Base-by-base conservation (phyloP, 1,140 invertebrate genomes). In the Macrocentrus cingulum region DNA sequence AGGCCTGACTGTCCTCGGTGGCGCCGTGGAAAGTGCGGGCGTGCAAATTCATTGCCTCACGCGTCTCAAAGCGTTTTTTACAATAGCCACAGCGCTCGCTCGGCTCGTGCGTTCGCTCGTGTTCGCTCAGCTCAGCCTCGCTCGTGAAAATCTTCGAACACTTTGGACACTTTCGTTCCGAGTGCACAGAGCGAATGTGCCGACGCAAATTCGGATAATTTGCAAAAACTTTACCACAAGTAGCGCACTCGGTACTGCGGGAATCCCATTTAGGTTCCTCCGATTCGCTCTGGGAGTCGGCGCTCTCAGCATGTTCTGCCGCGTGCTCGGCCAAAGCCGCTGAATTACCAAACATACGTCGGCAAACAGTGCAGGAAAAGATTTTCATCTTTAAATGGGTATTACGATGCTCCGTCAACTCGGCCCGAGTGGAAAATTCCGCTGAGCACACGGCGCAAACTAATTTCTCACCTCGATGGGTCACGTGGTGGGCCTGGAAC, bases 351-450 rank as follows among this genome's bases (percentile, higher is more conserved):
- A 85, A 86, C 42, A 84, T 84, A 54, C 83, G 83, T 1, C 81
- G 72, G 56, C 85, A 86, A 23, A 84, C 74, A 2, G 77, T 82
- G 53, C 85, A 86, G 0, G 84, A 83, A 53, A 85, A 87, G 18
- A 86, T 83, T 63, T 87, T 87, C 1, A 87, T 78, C 61, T 87
- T 85, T 18, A 87, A 74, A 71, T 88, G 86, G 1, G 84, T 78
- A 62, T 83, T 85, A 39, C 84, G 84, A 63, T 88, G 87, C 59
- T 87, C 84, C 0, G 81, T 79, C 3, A 87, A 71, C 52, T 87
- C 83, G 0, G 73, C 74, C 15, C 82, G 81, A 9, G 84, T 80
- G 20, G 80, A 67, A 65, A 87, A 88, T 37, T 81, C 80, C 62
- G 84, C 82, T 7, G 83, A 82, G 58, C 87, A 88, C 7, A 87